Conservation (phyloP, 2,888 invertebrate genomes). For the Andrena minutula region DNA sequence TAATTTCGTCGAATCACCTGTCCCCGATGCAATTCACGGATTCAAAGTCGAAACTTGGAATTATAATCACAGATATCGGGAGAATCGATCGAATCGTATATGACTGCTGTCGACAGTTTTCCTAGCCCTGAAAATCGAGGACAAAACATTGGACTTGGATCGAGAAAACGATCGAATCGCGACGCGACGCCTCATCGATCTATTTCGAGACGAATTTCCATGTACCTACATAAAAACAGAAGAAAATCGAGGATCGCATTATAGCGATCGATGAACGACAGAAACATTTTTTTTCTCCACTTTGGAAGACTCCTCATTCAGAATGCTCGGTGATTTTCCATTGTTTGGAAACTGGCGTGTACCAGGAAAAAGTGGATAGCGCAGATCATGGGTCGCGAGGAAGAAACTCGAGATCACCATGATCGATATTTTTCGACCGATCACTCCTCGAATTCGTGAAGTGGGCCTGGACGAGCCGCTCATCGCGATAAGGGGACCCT, state of each 20-base stretch:
- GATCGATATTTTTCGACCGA: conserved; percentile 15
- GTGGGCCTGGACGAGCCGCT: conserved; percentile 33
- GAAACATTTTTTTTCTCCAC: too few species aligned
- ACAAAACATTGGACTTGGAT: background rate
- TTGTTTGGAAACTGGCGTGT: background rate
- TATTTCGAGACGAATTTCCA: background rate
- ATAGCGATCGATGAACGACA: too few species aligned
- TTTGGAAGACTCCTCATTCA: background rate
- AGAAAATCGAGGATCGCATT: background rate
- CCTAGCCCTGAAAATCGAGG: background rate
- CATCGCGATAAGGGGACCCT: conserved; percentile 43
- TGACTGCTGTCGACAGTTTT: background rate
- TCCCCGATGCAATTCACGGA: conserved; percentile 21
- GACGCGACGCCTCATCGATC: background rate
- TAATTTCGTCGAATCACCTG: conserved; percentile 7
- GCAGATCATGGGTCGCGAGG: background rate
- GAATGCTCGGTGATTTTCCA: background rate
- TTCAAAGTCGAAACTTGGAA: conserved; percentile 20
- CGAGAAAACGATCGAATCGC: background rate
- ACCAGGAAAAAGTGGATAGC: background rate
- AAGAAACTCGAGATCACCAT: conserved; percentile 20
- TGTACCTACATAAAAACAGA: background rate
- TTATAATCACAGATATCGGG: conserved; percentile 47
- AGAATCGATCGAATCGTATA: conserved; percentile 11
- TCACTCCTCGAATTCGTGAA: conserved; percentile 42